Evolutionary conservation across 2,113 vertebrate genomes (phyloP), one percentile per base, ranked within the genome.

Genomic region (Romanogobio albipinnatus): DNA sequence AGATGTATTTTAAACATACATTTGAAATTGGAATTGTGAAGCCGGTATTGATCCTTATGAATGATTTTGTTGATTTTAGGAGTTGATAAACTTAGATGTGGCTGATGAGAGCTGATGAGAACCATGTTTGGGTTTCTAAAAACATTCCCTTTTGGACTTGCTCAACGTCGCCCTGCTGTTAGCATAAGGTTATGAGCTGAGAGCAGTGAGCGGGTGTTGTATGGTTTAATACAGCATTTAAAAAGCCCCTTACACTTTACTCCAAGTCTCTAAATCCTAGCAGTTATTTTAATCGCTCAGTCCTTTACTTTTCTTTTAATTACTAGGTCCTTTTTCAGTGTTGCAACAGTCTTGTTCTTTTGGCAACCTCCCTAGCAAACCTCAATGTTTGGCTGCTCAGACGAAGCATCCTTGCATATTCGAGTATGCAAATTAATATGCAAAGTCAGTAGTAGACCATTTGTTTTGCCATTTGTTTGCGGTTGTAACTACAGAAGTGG

Each of bases 381-480:
- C 61, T 81, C 29, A 47, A 61, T 43, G 68, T 39, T 19, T 3
- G 4, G 33, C 61, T 6, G 71, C 43, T 66, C 1, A 58, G 17
- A 62, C 26, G 9, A 36, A 73, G 51, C 58, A 17, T 26, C 33
- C 29, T 43, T 66, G 45, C 33, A 66, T 64, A 81, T 81, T 85
- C 76, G 51, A 80, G 29, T 86, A 87, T 76, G 86, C 70, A 86
- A 84, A 89, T 68, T 13, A 86, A 61, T 45, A 87, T 84, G 78
- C 84, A 86, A 86, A 86, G 66, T 75, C 75, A 66, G 70, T 68
- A 59, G 43, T 51, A 49, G 53, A 43, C 53, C 61, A 76, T 75
- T 78, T 77, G 81, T 70, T 19, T 84, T 56, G 22, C 39, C 39
- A 22, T 86, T 78, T 84, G 73, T 62, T 33, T 68, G 53, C 59